Evolutionary conservation across 1,140 invertebrate species (phyloP).

Genomic region (Drosophila sp.): DNA sequence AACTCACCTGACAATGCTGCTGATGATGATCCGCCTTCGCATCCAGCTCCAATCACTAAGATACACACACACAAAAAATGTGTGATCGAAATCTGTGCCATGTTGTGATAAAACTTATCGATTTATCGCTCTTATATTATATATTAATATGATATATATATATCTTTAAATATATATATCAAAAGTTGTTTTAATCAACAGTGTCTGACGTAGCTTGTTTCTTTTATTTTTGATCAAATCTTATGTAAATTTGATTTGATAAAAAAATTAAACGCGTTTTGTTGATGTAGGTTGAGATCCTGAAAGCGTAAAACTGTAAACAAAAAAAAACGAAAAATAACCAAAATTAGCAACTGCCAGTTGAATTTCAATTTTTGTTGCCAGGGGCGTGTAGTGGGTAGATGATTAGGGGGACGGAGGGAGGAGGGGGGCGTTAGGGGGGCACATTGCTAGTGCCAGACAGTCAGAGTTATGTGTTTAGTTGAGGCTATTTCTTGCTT

Average conservation of each 20-base stretch:
- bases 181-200: slow-evolving; percentile 7
- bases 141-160: no score
- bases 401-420: not conserved
- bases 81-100: slow-evolving; percentile 19
- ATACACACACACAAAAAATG: slow-evolving; percentile 4
- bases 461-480: slow-evolving; percentile 41
- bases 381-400: not conserved
- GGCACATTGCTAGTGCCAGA: slow-evolving; percentile 19
- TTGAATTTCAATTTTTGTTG: slow-evolving; percentile 36
- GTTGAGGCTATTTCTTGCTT: slow-evolving; percentile 38
- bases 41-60: slow-evolving; percentile 4
- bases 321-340: slow-evolving; percentile 8
- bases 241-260: slow-evolving; percentile 35
- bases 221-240: slow-evolving; percentile 20
- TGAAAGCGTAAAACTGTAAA: slow-evolving; percentile 32
- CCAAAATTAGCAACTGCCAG: slow-evolving; percentile 35
- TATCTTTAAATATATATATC: no score
- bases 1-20: slow-evolving; percentile 44
- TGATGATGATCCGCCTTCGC: slow-evolving; percentile 11
- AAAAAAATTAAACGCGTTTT: slow-evolving; percentile 22
- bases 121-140: slow-evolving; percentile 7
- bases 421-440: not conserved
- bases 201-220: slow-evolving; percentile 3
- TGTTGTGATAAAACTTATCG: slow-evolving; percentile 12
- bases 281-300: slow-evolving; percentile 47